Evolutionary conservation across 2,888 invertebrate genomes (phyloP).

Genomic region (Eulithis prunata): DNA sequence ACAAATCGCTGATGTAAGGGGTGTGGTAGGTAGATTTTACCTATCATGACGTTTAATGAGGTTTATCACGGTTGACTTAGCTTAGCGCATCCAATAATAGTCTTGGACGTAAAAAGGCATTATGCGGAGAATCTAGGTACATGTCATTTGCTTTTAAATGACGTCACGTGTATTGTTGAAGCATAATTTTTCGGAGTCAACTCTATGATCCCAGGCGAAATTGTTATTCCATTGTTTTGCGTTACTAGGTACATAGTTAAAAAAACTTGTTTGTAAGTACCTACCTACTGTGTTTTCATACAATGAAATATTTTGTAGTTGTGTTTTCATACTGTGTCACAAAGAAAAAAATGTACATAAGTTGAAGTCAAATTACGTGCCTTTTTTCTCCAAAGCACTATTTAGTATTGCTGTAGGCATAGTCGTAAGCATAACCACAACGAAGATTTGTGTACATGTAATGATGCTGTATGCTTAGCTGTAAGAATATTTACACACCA

Average conservation of each 20-base stretch:
- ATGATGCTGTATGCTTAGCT: constrained; percentile 67
- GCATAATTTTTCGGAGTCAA: background rate
- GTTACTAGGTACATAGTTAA: too few relatives aligned
- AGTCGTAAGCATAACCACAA: constrained; percentile 53
- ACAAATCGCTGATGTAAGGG: too few relatives aligned
- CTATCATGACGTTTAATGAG: background rate
- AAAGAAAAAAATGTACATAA: background rate
- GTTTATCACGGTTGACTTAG: background rate
- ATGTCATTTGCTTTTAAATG: background rate
- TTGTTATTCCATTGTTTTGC: too few relatives aligned
- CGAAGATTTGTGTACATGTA: constrained; percentile 64
- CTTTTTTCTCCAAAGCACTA: constrained; percentile 35
- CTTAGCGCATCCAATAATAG: background rate
- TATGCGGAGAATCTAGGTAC: constrained; percentile 8
- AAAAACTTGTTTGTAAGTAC: too few relatives aligned
- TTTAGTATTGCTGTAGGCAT: constrained; percentile 27
- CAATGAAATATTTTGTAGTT: background rate
- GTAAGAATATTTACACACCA: constrained; percentile 80
- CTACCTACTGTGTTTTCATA: background rate
- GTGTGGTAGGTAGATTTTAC: too few relatives aligned
- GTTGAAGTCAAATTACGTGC: constrained; percentile 9
- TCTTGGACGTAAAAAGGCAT: constrained; percentile 26
- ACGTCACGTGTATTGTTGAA: background rate
- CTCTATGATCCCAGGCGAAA: background rate
- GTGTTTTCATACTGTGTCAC: background rate